phyloP scores from a whole-genome alignment of 2,113 vertebrate species.

The Melanostigma gelatinosum region DNA sequence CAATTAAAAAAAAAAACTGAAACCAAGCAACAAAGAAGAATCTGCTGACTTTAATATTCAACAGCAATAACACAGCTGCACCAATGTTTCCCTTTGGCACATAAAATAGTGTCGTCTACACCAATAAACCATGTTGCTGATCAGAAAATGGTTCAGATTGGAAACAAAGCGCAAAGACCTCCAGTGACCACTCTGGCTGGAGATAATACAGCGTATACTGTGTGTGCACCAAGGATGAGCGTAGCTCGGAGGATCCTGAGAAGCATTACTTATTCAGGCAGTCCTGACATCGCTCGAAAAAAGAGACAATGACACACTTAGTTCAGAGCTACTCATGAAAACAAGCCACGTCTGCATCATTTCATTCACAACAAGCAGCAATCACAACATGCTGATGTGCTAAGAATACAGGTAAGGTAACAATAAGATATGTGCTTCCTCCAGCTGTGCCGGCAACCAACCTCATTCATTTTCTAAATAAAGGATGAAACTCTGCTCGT shows the following conservation, averaged over 20 bases:
- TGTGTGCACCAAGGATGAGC: background rate
- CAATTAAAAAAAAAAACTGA: background rate
- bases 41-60: slow-evolving; percentile 14
- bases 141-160: slow-evolving; percentile 6
- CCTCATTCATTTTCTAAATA: slow-evolving; percentile 5
- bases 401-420: background rate
- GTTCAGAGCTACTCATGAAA: background rate
- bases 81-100: background rate
- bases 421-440: background rate
- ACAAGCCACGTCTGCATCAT: slow-evolving; percentile 16
- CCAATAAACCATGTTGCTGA: background rate
- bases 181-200: background rate
- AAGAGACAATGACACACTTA: background rate
- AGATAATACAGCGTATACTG: background rate
- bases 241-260: background rate
- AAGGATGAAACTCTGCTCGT: background rate
- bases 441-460: background rate
- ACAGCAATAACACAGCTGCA: background rate
- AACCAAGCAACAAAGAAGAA: background rate
- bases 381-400: slow-evolving; percentile 12
- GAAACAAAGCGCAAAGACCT: slow-evolving; percentile 8
- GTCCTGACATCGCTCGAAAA: slow-evolving; percentile 14
- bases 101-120: background rate
- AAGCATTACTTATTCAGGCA: slow-evolving; percentile 25
- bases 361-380: slow-evolving; percentile 23